Conservation (phyloP, 2,113 vertebrate species). For the Aplodontia rufa region DNA sequence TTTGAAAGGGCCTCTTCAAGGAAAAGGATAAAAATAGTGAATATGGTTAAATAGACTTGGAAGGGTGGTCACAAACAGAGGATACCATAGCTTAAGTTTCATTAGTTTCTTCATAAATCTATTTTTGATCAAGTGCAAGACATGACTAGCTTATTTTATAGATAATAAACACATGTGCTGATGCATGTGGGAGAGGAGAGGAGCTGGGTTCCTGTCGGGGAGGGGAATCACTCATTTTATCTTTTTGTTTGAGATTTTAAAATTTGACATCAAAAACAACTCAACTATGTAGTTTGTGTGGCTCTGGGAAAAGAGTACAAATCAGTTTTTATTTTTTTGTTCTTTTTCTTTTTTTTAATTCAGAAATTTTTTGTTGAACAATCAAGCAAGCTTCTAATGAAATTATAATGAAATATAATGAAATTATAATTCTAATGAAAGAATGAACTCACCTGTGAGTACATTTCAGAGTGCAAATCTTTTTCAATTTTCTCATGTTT, state of each 20-base stretch:
- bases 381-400: too few species aligned
- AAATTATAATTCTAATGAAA: too few species aligned
- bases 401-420: too few species aligned
- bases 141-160: background rate
- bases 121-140: background rate
- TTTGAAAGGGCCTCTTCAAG: background rate
- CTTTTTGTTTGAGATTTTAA: slow-evolving; percentile 36
- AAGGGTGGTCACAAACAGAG: background rate
- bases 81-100: background rate
- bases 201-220: background rate
- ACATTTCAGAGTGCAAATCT: background rate
- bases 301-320: background rate
- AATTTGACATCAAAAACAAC: background rate
- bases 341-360: too few species aligned
- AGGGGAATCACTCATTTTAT: background rate
- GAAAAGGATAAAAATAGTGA: background rate
- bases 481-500: background rate
- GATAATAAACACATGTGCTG: background rate
- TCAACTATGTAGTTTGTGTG: background rate
- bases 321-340: background rate
- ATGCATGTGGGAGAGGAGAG: accelerated
- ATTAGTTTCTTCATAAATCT: background rate
- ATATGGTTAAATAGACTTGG: background rate
- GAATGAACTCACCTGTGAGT: background rate
- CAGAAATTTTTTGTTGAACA: too few species aligned